phyloP scores from a whole-genome alignment of 1,140 invertebrate species.

The Arion vulgaris region DNA sequence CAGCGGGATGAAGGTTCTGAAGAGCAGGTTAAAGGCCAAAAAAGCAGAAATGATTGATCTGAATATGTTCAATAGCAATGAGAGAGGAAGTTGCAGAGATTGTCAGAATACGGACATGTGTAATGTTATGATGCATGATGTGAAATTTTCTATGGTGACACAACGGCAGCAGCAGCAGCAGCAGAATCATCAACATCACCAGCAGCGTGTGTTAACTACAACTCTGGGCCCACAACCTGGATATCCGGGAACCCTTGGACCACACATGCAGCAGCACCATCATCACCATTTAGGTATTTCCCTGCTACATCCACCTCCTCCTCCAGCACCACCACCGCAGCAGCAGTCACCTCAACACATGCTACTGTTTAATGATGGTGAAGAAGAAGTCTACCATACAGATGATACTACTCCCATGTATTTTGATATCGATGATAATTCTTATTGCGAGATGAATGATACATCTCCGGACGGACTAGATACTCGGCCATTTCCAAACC shows the following conservation, averaged over 20 bases:
- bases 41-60: constrained; percentile 50
- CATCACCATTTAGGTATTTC: constrained; percentile 19
- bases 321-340: constrained; percentile 30
- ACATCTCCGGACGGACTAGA: constrained; percentile 61
- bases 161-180: constrained; percentile 56
- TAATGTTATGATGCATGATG: constrained; percentile 69
- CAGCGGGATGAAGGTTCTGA: constrained; percentile 33
- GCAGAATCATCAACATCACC: constrained; percentile 4
- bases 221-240: neutral
- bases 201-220: neutral
- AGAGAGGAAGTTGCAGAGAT: constrained; percentile 69
- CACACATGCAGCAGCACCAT: constrained; percentile 26
- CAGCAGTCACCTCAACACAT: constrained; percentile 56
- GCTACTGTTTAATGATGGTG: constrained; percentile 67
- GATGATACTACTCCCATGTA: constrained; percentile 80
- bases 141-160: constrained; percentile 58
- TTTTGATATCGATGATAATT: constrained; percentile 76
- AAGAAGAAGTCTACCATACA: constrained; percentile 75
- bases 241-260: neutral
- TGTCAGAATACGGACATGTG: constrained; percentile 71
- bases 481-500: constrained; percentile 42
- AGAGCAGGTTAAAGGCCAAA: constrained; percentile 40
- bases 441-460: constrained; percentile 78
- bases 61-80: constrained; percentile 70
- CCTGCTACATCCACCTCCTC: constrained; percentile 20